Percentiles rank a stretch among this genome's conserved stretches.
Conservation (phyloP, 2,797 vertebrate genomes). For the Falco novaeseelandiae region DNA sequence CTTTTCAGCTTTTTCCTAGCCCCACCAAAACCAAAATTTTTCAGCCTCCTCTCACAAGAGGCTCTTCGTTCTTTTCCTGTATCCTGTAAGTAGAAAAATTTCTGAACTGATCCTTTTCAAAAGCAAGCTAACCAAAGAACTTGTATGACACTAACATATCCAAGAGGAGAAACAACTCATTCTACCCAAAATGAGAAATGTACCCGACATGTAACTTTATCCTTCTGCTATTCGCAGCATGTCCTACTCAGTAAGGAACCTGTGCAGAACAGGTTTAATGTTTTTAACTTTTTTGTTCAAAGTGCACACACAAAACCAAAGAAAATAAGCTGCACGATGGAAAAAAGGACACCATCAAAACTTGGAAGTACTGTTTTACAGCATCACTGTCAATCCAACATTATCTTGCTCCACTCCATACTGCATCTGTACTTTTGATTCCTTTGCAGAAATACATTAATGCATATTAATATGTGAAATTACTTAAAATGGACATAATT, state of each 20-base stretch:
- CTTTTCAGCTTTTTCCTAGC: not conserved
- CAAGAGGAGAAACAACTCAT: not conserved
- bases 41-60: not conserved
- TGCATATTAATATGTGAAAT: not conserved
- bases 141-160: not conserved
- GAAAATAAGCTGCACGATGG: not conserved
- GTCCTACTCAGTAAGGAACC: not conserved
- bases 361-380: no score
- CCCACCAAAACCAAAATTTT: not conserved
- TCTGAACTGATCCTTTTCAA: not conserved
- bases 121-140: not conserved
- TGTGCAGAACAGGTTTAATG: not conserved
- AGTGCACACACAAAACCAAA: not conserved
- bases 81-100: not conserved
- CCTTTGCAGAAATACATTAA: not conserved
- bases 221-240: not conserved
- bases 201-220: not conserved
- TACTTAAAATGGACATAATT: not conserved
- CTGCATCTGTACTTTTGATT: not conserved
- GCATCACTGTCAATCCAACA: no score
- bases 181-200: not conserved
- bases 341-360: no score
- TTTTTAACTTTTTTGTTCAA: not conserved
- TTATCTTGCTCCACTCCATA: no score
- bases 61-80: not conserved